These are phyloP conservation scores for Apamea crenata DNA, from an alignment of 2,888 invertebrate species.

Conservation along the genomic window DNA sequence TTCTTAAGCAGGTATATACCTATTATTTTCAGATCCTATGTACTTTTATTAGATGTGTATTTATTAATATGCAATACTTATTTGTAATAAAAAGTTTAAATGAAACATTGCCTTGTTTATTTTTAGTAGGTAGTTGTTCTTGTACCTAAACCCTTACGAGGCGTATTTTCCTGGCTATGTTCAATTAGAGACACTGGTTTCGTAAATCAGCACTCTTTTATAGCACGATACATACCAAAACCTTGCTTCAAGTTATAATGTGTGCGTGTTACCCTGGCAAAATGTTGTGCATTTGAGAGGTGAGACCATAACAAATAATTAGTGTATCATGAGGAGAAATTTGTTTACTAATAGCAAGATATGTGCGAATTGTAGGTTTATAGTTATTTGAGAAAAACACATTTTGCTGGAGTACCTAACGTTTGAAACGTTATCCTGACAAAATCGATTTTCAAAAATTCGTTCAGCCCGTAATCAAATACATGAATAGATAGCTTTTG, in stretches of 20 bases:
- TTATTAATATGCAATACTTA: neutral
- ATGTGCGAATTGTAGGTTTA: too few relatives aligned
- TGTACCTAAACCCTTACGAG: neutral
- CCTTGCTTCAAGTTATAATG: neutral
- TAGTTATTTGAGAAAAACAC: too few relatives aligned
- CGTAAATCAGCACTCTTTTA: neutral
- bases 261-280: too few relatives aligned
- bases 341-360: too few relatives aligned
- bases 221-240: neutral
- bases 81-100: constrained; percentile 30
- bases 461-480: too few relatives aligned
- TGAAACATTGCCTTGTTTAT: neutral
- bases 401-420: too few relatives aligned
- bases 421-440: too few relatives aligned
- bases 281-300: too few relatives aligned
- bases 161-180: neutral
- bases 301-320: too few relatives aligned
- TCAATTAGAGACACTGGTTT: neutral
- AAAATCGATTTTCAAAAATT: too few relatives aligned
- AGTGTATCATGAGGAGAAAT: too few relatives aligned
- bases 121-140: neutral
- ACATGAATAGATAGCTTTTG: too few relatives aligned
- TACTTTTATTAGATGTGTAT: constrained; percentile 30
- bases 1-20: constrained; percentile 15
- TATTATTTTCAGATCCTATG: constrained; percentile 40